Percentiles rank a stretch among this genome's conserved stretches.
Evolutionary conservation across 53 echinoderm and acorn worm species (phyloP).

Genomic region (Apostichopus leukothele): DNA sequence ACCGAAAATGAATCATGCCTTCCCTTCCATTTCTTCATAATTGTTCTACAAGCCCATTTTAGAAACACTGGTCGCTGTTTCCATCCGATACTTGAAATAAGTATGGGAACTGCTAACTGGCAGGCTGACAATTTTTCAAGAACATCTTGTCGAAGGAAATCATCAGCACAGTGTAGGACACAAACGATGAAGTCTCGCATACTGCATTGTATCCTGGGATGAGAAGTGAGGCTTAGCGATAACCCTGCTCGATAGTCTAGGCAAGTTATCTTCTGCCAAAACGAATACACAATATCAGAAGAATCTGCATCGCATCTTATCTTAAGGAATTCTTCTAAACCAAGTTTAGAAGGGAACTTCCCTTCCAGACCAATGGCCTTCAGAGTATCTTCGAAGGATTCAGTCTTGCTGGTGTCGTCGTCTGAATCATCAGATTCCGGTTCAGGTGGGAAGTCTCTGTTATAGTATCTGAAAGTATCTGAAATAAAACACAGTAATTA

Average conservation of each 20-base stretch:
- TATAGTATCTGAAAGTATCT: too few relatives aligned
- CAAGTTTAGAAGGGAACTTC: background rate
- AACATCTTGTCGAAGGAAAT: slow-evolving; percentile 23
- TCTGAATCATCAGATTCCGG: background rate
- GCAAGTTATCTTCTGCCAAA: background rate
- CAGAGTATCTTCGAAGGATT: background rate
- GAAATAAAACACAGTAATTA: too few relatives aligned
- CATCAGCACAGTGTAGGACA: slow-evolving; percentile 28
- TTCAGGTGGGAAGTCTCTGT: background rate
- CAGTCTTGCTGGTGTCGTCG: background rate
- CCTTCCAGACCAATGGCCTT: background rate
- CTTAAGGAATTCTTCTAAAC: background rate
- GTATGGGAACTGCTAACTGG: slow-evolving; percentile 13
- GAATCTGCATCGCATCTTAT: background rate
- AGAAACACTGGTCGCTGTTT: background rate
- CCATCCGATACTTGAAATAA: background rate
- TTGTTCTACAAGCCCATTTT: background rate
- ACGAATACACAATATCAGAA: background rate
- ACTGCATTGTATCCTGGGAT: background rate
- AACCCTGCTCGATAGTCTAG: slow-evolving; percentile 18
- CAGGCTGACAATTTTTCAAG: slow-evolving; percentile 26
- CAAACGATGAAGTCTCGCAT: slow-evolving; percentile 22
- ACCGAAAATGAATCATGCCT: background rate
- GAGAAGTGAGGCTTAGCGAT: background rate
- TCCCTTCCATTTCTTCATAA: slow-evolving; percentile 25